phyloP scores from a whole-genome alignment of 2,888 invertebrate genomes.

The Rutpela maculata region DNA sequence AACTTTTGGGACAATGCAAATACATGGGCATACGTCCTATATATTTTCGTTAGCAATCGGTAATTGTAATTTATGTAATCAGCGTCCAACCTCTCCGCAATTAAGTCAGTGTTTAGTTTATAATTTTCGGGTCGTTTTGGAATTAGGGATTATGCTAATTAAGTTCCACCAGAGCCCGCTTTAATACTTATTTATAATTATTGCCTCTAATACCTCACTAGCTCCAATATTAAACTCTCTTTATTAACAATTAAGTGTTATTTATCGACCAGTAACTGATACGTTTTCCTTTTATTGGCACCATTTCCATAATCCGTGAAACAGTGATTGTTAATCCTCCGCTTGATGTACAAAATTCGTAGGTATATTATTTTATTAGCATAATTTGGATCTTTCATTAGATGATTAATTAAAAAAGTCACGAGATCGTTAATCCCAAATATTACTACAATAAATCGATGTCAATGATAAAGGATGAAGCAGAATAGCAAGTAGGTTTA shows the following conservation, averaged over 20 bases:
- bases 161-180: slow-evolving; percentile 56
- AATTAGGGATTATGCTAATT: slow-evolving; percentile 66
- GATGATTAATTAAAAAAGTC: too few species aligned
- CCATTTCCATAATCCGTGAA: slow-evolving; percentile 19
- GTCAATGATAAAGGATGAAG: too few species aligned
- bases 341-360: background rate
- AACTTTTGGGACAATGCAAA: slow-evolving; percentile 45
- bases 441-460: too few species aligned
- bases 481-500: too few species aligned
- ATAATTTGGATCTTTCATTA: too few species aligned
- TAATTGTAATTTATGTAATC: slow-evolving; percentile 61
- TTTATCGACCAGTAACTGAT: slow-evolving; percentile 37
- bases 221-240: slow-evolving; percentile 42
- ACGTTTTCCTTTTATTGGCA: slow-evolving; percentile 16
- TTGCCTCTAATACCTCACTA: slow-evolving; percentile 56
- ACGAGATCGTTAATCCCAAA: too few species aligned
- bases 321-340: slow-evolving; percentile 8
- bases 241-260: slow-evolving; percentile 48
- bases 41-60: slow-evolving; percentile 47
- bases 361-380: background rate
- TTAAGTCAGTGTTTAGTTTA: slow-evolving; percentile 47
- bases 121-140: slow-evolving; percentile 62
- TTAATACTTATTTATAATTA: slow-evolving; percentile 67
- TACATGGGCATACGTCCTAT: slow-evolving; percentile 45
- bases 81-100: slow-evolving; percentile 53